Evolutionary conservation across 1,140 invertebrate genomes (phyloP), one percentile per base, ranked within the genome.

Genomic region (Lucilia cuprina): DNA sequence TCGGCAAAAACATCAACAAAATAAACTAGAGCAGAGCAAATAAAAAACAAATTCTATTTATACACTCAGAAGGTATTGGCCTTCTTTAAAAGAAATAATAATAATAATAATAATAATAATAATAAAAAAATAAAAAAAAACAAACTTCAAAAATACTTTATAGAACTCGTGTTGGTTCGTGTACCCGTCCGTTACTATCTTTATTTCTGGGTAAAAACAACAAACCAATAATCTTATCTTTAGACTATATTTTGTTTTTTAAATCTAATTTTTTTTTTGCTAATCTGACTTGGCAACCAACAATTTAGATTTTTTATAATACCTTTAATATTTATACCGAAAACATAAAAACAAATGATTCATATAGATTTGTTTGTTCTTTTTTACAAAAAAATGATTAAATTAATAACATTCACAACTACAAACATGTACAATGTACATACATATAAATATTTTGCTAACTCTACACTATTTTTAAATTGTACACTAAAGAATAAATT

Each of bases 331-430:
- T 34, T 74, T 30, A 74, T 30, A 21, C 41, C 25, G 50, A 55
- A 55, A 41, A 77, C 14, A 77, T 5, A 77, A 77, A 77, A 77
- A 77, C 74, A 77, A 77, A 77, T 77, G 74, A 77, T 35, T 77
- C 74, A 77, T 35, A n/a, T 34, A 21, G 47, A 41, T 41, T 41
- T 77, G 74, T 77, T 41, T 77, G 74, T 77, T 77, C 25, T 2
- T 30, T 41, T 77, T 41, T 41, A 41, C 41, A 41, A 41, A n/a
- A n/a, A n/a, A n/a, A n/a, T n/a, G n/a, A n/a, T n/a, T n/a, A n/a
- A n/a, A n/a, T n/a, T n/a, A 41, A 41, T 41, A 5, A 41, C 8
- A 41, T 41, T 41, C 35, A 41, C 8, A 41, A 3, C 3, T 41
- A 41, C 3, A 41, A 5, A 8, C 3, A 8, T 41, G 35, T 41